Evolutionary conservation across 30 jellyfish, hydroid and myxozoan genomes (phyloP), one percentile per base, ranked within the genome.

Genomic region (Chironex yamaguchii): DNA sequence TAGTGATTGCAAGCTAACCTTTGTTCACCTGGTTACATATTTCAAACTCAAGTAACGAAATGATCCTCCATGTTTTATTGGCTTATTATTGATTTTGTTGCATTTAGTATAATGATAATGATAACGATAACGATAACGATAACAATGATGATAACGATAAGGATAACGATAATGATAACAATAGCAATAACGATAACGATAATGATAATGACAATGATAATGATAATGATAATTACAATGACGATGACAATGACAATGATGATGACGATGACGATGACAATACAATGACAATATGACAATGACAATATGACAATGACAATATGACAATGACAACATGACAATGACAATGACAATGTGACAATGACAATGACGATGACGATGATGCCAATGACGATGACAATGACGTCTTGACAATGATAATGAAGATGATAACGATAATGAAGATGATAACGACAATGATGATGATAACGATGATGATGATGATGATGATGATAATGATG

Each of bases 391-490:
- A n/a, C 62, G 62, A 48, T 48, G 62, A 48, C n/a, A 48, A 48
- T 48, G 62, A 48, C n/a, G 62, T 12, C 62, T 48, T 48, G 62
- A 48, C n/a, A 48, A 48, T 48, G 62, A 48, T 48, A n/a, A 48
- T 48, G 62, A 48, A 12, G 62, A 48, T 48, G 62, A 48, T 48
- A n/a, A 48, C n/a, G 62, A 48, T 48, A n/a, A 48, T 48, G 62
- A 48, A 12, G 62, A 48, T 48, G 62, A 48, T 48, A n/a, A 48
- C n/a, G 62, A 48, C n/a, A n/a, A 48, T 48, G 62, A 48, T 48
- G 62, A 48, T 48, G 62, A 48, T 48, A n/a, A 48, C n/a, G 62
- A 48, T 48, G 62, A 48, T 48, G 62, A 48, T 48, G 62, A 48
- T 48, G 62, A 48, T 48, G 62, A 48, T 48, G 62, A 48, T 48